Conservation (phyloP, 2,888 invertebrate species). For the Homarus gammarus region DNA sequence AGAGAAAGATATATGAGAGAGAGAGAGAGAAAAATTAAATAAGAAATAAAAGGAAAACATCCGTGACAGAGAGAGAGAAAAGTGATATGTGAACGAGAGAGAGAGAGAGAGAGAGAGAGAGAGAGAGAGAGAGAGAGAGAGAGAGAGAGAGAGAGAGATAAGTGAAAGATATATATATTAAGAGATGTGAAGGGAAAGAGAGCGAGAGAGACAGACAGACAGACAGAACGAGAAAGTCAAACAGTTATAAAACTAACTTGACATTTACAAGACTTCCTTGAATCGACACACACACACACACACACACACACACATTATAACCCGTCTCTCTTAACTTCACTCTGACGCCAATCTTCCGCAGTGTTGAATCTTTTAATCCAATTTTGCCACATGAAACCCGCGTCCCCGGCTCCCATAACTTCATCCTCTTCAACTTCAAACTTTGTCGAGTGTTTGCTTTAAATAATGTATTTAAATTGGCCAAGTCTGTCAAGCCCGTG, state of each 20-base stretch:
- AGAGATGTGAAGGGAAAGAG: neutral
- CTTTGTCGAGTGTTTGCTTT: conserved; percentile 73
- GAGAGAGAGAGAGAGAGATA: neutral
- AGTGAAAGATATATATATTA: neutral
- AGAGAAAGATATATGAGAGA: neutral
- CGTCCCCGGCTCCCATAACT: conserved; percentile 53
- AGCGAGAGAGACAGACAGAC: conserved; percentile 14
- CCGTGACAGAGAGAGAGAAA: neutral
- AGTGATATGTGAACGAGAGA: neutral
- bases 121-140: neutral
- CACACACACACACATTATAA: conserved; percentile 1
- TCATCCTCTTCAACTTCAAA: conserved; percentile 66
- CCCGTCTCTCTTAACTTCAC: conserved; percentile 60
- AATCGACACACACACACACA: conserved; percentile 1
- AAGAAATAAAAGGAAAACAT: neutral
- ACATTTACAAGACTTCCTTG: too few relatives aligned
- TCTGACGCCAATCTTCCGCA: conserved; percentile 52
- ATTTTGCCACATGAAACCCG: conserved; percentile 42
- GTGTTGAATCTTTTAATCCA: conserved; percentile 59
- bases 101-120: conserved; percentile 9
- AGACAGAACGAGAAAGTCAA: neutral
- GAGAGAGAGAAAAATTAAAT: neutral
- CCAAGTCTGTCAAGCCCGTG: conserved; percentile 64
- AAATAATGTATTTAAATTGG: conserved; percentile 75
- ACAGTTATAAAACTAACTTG: too few relatives aligned